A percentile compares a stretch with the other conserved stretches of the same genome.
Evolutionary conservation across 2,888 invertebrate species (phyloP).

Genomic region (Eretmocerus hayati): DNA sequence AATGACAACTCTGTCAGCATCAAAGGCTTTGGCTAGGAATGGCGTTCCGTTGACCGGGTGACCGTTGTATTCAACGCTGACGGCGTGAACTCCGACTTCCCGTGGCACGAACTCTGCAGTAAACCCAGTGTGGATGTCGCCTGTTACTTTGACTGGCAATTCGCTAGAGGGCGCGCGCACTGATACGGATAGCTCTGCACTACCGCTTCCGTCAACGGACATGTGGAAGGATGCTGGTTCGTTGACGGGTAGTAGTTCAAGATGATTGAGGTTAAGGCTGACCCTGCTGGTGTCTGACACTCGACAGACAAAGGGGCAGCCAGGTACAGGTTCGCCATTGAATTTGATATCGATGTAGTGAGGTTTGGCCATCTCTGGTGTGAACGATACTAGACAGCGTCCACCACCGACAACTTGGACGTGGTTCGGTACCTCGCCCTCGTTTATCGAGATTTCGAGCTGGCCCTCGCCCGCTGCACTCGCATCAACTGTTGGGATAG

Average conservation of each 20-base stretch:
- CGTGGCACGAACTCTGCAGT: conserved; percentile 87
- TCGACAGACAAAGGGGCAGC: conserved; percentile 84
- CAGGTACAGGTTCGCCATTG: conserved; percentile 87
- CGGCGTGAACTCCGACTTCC: conserved; percentile 88
- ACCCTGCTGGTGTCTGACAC: conserved; percentile 74
- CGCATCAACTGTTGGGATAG: conserved; percentile 99
- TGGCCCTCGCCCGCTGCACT: conserved; percentile 98
- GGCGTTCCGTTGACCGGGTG: conserved; percentile 84
- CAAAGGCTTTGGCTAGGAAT: conserved; percentile 86
- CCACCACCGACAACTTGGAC: conserved; percentile 95
- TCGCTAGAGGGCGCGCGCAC: conserved; percentile 68
- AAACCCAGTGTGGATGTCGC: conserved; percentile 80
- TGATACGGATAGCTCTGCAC: conserved; percentile 81
- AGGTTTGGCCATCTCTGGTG: conserved; percentile 83
- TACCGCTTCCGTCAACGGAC: conserved; percentile 62
- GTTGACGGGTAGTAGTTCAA: conserved; percentile 82
- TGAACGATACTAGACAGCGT: conserved; percentile 87
- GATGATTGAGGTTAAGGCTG: conserved; percentile 63
- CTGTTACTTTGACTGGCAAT: conserved; percentile 81
- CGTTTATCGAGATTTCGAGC: conserved; percentile 97
- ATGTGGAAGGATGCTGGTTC: conserved; percentile 72
- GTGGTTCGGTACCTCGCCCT: conserved; percentile 97
- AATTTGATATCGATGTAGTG: conserved; percentile 94
- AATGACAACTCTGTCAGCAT: conserved; percentile 80
- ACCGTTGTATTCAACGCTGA: conserved; percentile 86